These are phyloP conservation scores for Campopleginae sp. DNA, from an alignment of 2,888 invertebrate species.

Conservation along the genomic window DNA sequence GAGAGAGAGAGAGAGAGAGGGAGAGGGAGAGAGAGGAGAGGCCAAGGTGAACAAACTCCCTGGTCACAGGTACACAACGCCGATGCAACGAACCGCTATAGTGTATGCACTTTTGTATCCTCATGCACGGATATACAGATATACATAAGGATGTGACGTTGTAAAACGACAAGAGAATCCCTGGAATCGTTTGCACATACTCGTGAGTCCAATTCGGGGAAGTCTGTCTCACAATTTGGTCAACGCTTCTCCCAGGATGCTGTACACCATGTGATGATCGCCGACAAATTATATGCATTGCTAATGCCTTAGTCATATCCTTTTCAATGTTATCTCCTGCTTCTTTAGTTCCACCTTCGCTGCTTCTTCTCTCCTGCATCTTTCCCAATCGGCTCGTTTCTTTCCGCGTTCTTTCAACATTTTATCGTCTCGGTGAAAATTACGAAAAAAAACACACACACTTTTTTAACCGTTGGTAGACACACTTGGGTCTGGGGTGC, in stretches of 20 bases:
- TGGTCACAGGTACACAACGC: conserved; percentile 63
- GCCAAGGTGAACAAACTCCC: conserved; percentile 78
- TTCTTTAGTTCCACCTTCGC: conserved; percentile 1
- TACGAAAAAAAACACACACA: no score
- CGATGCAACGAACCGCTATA: conserved; percentile 39
- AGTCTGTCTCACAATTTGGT: conserved; percentile 44
- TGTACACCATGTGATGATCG: background rate
- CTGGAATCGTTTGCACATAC: conserved; percentile 50
- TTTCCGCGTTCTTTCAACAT: background rate
- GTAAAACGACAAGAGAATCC: conserved; percentile 51
- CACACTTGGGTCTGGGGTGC: no score
- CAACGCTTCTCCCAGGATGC: conserved; percentile 12
- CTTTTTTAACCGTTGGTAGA: no score
- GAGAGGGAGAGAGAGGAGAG: conserved; percentile 29
- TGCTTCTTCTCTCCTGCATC: conserved; percentile 22
- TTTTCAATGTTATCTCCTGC: conserved; percentile 4
- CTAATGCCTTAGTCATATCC: conserved; percentile 35
- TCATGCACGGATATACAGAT: background rate
- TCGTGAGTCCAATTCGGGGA: conserved; percentile 51
- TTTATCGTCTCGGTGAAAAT: background rate
- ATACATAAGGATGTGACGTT: background rate
- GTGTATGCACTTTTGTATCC: conserved; percentile 40
- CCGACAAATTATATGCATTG: conserved; percentile 17
- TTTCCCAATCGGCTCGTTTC: background rate
- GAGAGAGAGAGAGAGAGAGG: conserved; percentile 28